Conservation (phyloP, 2,888 invertebrate genomes). For the Seira musarum region DNA sequence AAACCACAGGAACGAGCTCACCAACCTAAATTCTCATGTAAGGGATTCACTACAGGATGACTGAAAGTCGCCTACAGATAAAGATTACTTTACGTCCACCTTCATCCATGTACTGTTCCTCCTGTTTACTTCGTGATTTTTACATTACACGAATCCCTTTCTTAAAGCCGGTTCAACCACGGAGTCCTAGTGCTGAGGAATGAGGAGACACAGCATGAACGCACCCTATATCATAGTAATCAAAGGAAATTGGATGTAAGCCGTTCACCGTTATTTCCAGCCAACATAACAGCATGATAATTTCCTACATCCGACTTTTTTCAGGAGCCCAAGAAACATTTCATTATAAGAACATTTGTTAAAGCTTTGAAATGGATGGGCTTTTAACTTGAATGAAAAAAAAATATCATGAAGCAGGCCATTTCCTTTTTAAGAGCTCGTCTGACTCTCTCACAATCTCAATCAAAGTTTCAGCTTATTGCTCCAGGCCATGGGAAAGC, state of each 20-base stretch:
- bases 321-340: slow-evolving; percentile 8
- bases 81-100: neutral
- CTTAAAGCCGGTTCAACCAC: neutral
- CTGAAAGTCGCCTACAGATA: slow-evolving; percentile 25
- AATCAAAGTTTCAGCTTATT: slow-evolving; percentile 13
- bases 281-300: slow-evolving; percentile 31
- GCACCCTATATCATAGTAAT: slow-evolving; percentile 6
- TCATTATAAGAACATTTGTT: slow-evolving; percentile 29
- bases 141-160: slow-evolving; percentile 9
- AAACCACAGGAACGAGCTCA: neutral
- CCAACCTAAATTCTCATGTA: neutral
- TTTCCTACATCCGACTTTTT: slow-evolving; percentile 48
- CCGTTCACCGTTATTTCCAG: slow-evolving; percentile 45
- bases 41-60: neutral
- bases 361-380: no score
- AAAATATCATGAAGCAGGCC: no score
- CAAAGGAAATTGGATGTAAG: slow-evolving; percentile 10
- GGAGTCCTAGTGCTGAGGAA: slow-evolving; percentile 25
- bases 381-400: no score
- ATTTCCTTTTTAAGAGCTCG: neutral
- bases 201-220: slow-evolving; percentile 27
- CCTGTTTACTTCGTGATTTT: slow-evolving; percentile 29
- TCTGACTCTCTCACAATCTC: neutral
- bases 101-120: neutral
- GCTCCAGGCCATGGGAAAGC: slow-evolving; percentile 34